These are phyloP conservation scores for Campylomormyrus numenius DNA, from an alignment of 2,113 vertebrate genomes.

Conservation along the genomic window DNA sequence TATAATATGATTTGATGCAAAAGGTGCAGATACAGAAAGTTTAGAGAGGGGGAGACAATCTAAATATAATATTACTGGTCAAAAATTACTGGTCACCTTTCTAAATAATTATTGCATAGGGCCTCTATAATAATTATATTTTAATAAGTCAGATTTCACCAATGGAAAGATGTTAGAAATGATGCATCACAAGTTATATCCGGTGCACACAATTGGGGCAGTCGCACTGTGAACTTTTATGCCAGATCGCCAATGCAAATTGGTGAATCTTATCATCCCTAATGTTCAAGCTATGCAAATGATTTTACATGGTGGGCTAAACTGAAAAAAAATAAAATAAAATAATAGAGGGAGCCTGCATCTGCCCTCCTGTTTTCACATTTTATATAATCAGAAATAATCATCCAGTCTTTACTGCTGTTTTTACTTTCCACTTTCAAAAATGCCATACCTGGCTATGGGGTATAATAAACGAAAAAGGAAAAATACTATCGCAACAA, in stretches of 20 bases:
- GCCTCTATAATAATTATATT: too few species aligned
- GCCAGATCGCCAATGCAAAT: background rate
- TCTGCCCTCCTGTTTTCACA: background rate
- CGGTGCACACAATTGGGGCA: background rate
- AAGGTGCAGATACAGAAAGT: too few species aligned
- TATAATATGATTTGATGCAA: too few species aligned
- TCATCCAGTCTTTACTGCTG: background rate
- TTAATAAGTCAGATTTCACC: too few species aligned
- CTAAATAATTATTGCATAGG: too few species aligned
- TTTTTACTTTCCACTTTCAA: background rate
- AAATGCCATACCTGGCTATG: background rate
- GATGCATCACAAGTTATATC: background rate
- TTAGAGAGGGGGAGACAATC: too few species aligned
- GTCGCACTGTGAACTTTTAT: background rate
- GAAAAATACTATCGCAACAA: background rate
- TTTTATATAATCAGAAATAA: background rate
- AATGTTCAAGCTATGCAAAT: background rate
- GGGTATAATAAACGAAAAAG: background rate
- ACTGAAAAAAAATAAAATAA: too few species aligned
- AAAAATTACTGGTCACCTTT: too few species aligned
- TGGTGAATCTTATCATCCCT: background rate
- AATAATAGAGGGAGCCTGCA: background rate
- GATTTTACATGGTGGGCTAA: background rate
- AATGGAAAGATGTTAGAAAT: too few species aligned
- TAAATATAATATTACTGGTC: too few species aligned